These are phyloP conservation scores for Tetrapedia diversipes DNA, from an alignment of 2,888 invertebrate genomes.

Conservation along the genomic window DNA sequence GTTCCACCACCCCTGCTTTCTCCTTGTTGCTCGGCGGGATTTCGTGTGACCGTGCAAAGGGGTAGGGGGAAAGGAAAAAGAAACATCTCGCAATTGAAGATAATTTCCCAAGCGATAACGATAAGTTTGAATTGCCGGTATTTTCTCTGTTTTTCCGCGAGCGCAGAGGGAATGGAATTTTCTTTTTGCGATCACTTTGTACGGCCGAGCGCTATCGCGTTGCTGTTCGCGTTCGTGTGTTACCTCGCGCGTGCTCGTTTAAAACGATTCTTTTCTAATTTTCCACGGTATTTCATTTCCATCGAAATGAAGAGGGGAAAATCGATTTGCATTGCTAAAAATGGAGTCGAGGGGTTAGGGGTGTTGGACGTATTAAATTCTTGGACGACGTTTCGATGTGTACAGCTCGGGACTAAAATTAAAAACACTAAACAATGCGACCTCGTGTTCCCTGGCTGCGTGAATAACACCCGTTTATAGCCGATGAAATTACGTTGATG, in stretches of 20 bases:
- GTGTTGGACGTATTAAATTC: not conserved
- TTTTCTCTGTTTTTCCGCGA: not conserved
- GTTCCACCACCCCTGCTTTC: too few species aligned
- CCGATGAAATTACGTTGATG: constrained; percentile 23
- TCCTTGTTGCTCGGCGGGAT: too few species aligned
- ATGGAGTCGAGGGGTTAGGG: too few species aligned
- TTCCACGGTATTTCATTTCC: not conserved
- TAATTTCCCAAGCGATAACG: constrained; percentile 21
- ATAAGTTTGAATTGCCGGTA: constrained; percentile 10
- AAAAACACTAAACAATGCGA: constrained; percentile 14
- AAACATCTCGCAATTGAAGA: constrained; percentile 4
- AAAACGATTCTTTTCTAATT: not conserved
- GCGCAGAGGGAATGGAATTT: not conserved
- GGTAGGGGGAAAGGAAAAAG: not conserved
- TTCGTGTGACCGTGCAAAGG: not conserved
- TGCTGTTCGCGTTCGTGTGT: too few species aligned
- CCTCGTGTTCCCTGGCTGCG: constrained; percentile 4
- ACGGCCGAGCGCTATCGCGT: not conserved
- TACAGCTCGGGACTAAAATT: not conserved
- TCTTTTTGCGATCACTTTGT: not conserved
- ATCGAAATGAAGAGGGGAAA: not conserved
- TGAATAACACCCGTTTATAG: constrained; percentile 16
- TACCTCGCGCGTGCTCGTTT: not conserved
- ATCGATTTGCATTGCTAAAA: not conserved
- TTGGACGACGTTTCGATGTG: not conserved